Percentiles rank a stretch among this genome's conserved stretches.
phyloP scores from a whole-genome alignment of 2,113 vertebrate genomes.

The Leptobrachium leishanense region DNA sequence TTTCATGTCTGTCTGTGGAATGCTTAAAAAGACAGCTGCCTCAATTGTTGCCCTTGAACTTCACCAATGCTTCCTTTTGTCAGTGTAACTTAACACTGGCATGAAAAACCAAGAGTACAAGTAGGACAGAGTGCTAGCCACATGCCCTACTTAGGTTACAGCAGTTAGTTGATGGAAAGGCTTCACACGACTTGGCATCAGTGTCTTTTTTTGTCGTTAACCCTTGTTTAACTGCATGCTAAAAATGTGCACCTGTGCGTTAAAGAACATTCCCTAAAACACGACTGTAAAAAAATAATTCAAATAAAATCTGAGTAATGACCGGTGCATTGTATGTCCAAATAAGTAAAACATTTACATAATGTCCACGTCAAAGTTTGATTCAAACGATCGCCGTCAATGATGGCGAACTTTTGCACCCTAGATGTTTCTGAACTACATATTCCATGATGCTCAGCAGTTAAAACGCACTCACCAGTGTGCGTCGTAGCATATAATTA shows the following conservation, averaged over 20 bases:
- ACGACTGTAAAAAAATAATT: no score
- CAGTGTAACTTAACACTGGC: conserved; percentile 42
- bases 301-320: no score
- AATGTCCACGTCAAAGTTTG: no score
- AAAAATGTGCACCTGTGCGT: not conserved
- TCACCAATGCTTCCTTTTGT: conserved; percentile 42
- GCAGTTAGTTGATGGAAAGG: conserved; percentile 36
- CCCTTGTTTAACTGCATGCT: not conserved
- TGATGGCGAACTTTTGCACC: no score
- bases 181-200: conserved; percentile 18
- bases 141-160: conserved; percentile 39
- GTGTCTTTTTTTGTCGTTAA: conserved; percentile 24
- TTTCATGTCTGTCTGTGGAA: conserved; percentile 41
- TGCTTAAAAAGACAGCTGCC: conserved; percentile 44
- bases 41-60: conserved; percentile 50
- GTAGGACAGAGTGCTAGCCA: conserved; percentile 29
- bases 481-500: no score
- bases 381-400: no score
- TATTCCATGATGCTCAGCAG: no score
- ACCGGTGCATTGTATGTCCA: no score
- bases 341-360: no score
- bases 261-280: no score
- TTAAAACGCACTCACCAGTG: no score
- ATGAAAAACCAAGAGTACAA: conserved; percentile 37
- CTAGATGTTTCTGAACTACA: no score